phyloP scores from a whole-genome alignment of 2,888 invertebrate species.

The Chloromyia formosa region DNA sequence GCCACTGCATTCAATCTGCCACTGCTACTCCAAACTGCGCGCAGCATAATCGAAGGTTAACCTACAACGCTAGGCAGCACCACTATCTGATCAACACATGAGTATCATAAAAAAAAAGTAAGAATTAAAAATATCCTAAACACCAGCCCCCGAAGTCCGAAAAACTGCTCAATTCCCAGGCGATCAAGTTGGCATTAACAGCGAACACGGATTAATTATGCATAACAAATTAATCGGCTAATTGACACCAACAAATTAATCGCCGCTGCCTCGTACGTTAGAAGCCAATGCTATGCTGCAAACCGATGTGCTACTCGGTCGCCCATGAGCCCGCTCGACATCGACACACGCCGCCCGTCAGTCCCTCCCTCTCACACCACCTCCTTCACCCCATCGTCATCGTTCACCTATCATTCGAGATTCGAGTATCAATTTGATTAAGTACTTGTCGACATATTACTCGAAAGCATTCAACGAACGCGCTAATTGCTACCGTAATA shows the following conservation, averaged over 20 bases:
- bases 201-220: not conserved
- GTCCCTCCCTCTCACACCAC: not conserved
- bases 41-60: too few relatives aligned
- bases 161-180: too few relatives aligned
- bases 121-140: not conserved
- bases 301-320: constrained; percentile 16
- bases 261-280: not conserved
- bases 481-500: constrained; percentile 39
- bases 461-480: constrained; percentile 31
- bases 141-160: not conserved
- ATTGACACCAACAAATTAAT: constrained; percentile 20
- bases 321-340: not conserved
- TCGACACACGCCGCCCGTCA: not conserved
- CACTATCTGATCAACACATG: too few relatives aligned
- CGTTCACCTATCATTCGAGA: too few relatives aligned
- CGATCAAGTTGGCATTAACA: not conserved
- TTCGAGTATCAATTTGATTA: constrained; percentile 33
- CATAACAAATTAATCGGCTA: not conserved
- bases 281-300: not conserved
- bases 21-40: too few relatives aligned
- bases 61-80: too few relatives aligned
- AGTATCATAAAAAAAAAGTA: too few relatives aligned
- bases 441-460: constrained; percentile 37
- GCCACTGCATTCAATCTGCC: too few relatives aligned
- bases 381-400: too few relatives aligned